Evolutionary conservation across 2,113 vertebrate species (phyloP).

Genomic region (Malurus melanocephalus): DNA sequence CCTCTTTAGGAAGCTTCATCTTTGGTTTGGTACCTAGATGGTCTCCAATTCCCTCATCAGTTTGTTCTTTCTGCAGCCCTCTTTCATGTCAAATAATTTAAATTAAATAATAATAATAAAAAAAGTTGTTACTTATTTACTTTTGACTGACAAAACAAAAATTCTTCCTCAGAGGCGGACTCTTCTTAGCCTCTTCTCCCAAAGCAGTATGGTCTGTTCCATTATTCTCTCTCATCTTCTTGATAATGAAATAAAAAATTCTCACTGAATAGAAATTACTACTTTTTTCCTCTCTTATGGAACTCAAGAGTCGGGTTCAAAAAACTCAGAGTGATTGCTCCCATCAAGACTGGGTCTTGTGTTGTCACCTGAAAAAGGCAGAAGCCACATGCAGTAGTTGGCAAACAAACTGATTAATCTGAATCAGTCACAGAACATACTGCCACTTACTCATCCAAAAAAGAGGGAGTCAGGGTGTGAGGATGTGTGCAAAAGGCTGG

Average conservation of each 20-base stretch:
- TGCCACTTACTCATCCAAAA: background rate
- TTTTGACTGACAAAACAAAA: background rate
- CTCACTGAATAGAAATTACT: background rate
- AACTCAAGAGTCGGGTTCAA: background rate
- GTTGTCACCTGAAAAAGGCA: background rate
- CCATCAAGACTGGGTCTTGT: background rate
- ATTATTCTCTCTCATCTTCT: background rate
- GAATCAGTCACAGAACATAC: background rate
- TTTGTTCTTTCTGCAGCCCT: background rate
- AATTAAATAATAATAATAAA: background rate
- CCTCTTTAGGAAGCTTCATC: background rate
- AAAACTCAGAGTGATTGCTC: background rate
- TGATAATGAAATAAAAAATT: background rate
- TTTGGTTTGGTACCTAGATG: background rate
- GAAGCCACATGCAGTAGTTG: background rate
- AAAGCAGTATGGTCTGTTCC: background rate
- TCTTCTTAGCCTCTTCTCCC: background rate
- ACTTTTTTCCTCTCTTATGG: background rate
- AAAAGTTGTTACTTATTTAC: background rate
- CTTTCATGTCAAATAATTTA: background rate
- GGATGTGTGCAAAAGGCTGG: background rate
- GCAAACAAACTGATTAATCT: background rate
- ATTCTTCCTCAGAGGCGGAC: background rate
- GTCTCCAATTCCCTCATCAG: background rate
- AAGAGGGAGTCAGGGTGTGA: background rate